phyloP scores from a whole-genome alignment of 1,140 invertebrate species.

The Paraescarpia echinospica region DNA sequence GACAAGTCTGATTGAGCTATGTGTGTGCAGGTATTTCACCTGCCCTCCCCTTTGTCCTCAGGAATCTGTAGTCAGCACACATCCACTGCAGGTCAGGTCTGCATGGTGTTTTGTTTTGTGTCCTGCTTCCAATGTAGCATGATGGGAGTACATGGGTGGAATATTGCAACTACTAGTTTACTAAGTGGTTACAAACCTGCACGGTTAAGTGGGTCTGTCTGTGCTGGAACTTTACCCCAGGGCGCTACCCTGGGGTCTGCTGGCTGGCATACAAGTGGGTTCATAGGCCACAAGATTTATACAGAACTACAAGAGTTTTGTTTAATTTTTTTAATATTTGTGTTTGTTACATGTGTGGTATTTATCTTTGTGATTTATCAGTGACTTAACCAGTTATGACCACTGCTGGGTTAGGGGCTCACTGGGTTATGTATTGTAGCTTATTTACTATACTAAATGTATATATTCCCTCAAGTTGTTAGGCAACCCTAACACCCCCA shows the following conservation, averaged over 20 bases:
- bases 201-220: not conserved
- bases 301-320: not conserved
- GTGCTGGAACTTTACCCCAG: not conserved
- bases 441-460: too few relatives aligned
- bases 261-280: too few relatives aligned
- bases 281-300: not conserved
- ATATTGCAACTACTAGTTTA: not conserved
- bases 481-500: too few relatives aligned
- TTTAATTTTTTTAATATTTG: not conserved
- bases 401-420: too few relatives aligned
- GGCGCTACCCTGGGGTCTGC: too few relatives aligned
- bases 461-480: too few relatives aligned
- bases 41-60: not conserved
- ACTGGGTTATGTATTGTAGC: too few relatives aligned
- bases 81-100: not conserved
- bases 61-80: not conserved
- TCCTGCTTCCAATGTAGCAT: not conserved
- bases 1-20: not conserved
- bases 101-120: not conserved
- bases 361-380: too few relatives aligned
- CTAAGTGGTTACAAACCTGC: not conserved
- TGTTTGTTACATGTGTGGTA: not conserved
- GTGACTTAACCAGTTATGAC: too few relatives aligned
- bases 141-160: not conserved
- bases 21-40: not conserved